phyloP scores from a whole-genome alignment of 2,113 vertebrate genomes.

The Balaeniceps rex region DNA sequence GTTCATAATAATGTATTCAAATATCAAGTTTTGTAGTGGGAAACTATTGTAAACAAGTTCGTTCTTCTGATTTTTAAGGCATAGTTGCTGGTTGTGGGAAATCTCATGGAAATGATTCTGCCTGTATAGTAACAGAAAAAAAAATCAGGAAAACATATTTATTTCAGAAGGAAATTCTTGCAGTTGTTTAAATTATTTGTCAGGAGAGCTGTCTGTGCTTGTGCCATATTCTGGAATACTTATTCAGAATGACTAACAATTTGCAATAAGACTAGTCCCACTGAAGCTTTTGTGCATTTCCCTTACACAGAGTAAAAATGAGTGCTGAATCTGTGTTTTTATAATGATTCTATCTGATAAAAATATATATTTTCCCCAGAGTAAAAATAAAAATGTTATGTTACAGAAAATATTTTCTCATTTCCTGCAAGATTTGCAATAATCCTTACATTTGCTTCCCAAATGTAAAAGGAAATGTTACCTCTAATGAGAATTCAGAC shows the following conservation, averaged over 20 bases:
- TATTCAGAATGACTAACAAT: background rate
- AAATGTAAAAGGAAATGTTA: background rate
- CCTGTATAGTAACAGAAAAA: background rate
- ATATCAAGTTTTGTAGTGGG: background rate
- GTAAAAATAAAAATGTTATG: background rate
- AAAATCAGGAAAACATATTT: background rate
- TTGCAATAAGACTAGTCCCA: slow-evolving; percentile 9
- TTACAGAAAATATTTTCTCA: background rate
- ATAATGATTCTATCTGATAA: background rate
- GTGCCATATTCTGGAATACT: background rate
- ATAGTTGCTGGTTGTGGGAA: background rate
- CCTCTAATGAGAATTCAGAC: background rate
- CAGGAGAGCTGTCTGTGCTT: background rate
- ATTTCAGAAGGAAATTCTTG: background rate
- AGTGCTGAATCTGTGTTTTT: background rate
- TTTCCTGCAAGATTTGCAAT: background rate
- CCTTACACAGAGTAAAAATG: background rate
- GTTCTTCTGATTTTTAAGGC: background rate
- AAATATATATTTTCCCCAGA: background rate
- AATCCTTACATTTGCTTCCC: background rate
- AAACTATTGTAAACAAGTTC: background rate
- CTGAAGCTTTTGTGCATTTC: slow-evolving; percentile 13
- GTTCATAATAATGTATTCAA: background rate
- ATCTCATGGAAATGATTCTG: background rate
- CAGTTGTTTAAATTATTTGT: background rate